Evolutionary conservation across 2,888 invertebrate genomes (phyloP).

Genomic region (Drosophila imparisetae): DNA sequence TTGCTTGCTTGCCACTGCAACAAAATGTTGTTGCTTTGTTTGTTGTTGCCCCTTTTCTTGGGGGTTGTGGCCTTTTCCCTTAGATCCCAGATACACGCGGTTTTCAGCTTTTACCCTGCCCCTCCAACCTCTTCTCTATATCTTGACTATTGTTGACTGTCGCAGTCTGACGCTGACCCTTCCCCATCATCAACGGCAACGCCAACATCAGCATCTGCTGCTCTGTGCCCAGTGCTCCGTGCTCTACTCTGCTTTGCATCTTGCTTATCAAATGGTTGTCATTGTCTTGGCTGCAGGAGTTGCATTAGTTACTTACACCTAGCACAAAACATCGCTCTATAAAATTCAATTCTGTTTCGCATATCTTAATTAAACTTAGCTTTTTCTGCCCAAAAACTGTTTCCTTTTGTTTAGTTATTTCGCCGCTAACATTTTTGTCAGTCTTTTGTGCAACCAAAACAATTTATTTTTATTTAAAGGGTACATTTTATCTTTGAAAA

Average conservation of each 20-base stretch:
- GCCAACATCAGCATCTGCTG: constrained; percentile 21
- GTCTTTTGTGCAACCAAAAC: not conserved
- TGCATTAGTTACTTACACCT: constrained; percentile 10
- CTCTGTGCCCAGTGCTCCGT: not conserved
- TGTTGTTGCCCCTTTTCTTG: constrained; percentile 15
- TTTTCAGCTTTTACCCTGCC: constrained; percentile 6
- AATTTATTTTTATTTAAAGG: not conserved
- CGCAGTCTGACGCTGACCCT: constrained; percentile 28
- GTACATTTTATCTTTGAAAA: not conserved
- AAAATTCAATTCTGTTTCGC: constrained; percentile 4
- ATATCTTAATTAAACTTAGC: not conserved
- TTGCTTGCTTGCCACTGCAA: constrained; percentile 42
- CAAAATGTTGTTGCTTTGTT: constrained; percentile 18
- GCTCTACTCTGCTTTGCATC: constrained; percentile 6
- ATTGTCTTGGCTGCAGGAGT: constrained; percentile 22
- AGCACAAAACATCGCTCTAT: not conserved
- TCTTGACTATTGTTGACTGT: constrained; percentile 15
- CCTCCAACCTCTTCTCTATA: not conserved
- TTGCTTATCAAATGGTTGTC: constrained; percentile 38
- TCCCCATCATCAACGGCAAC: constrained; percentile 4
- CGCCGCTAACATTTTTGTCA: not conserved
- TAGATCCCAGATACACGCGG: constrained; percentile 34
- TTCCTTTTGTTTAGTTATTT: not conserved
- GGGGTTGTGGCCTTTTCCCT: constrained; percentile 27
- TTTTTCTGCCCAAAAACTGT: not conserved